Evolutionary conservation across 2,113 vertebrate species (phyloP).

Genomic region (Papio anubis): DNA sequence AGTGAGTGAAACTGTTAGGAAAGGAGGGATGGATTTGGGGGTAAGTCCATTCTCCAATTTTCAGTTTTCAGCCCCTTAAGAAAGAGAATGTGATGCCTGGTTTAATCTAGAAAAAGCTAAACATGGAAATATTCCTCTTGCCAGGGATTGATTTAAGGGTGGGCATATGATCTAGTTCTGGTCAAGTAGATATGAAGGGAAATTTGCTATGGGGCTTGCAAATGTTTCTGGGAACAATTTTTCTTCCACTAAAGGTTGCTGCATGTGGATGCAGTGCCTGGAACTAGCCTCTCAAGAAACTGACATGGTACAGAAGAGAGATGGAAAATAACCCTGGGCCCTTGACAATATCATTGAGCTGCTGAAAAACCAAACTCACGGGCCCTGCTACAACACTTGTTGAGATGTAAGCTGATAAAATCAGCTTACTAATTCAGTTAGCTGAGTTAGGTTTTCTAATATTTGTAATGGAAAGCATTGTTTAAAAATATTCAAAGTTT

Average conservation of each 20-base stretch:
- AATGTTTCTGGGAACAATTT: neutral
- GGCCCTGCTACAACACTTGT: neutral
- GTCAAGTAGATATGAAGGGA: neutral
- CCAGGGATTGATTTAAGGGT: neutral
- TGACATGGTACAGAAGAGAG: neutral
- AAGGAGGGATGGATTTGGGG: neutral
- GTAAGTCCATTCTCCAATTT: neutral
- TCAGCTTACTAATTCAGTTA: neutral
- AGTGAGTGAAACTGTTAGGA: neutral
- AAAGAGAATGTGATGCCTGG: neutral
- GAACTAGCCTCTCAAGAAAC: neutral
- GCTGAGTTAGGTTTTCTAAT: neutral
- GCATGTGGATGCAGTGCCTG: neutral
- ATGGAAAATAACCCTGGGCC: neutral
- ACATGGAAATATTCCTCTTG: neutral
- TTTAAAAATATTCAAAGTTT: neutral
- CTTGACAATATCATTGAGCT: neutral
- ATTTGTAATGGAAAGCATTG: neutral
- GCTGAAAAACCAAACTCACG: neutral
- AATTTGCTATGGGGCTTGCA: neutral
- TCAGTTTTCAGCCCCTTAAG: neutral
- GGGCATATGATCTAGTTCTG: neutral
- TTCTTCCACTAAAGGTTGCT: neutral
- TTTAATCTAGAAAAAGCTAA: neutral
- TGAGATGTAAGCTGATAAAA: neutral